Evolutionary conservation across 2,888 invertebrate genomes (phyloP).

Genomic region (Ptilodon capucinus): DNA sequence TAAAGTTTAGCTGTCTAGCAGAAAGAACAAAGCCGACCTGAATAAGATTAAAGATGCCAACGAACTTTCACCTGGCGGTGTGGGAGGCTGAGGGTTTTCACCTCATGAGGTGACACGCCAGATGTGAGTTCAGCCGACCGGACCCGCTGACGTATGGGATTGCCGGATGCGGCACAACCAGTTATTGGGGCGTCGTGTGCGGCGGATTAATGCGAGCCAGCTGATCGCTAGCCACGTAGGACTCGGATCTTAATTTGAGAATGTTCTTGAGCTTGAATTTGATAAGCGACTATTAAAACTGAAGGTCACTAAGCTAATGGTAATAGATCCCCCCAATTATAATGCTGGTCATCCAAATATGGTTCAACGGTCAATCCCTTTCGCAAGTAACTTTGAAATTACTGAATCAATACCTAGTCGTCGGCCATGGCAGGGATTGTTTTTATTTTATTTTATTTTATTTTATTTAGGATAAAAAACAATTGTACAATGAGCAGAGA

Average conservation of each 20-base stretch:
- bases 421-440: too few relatives aligned
- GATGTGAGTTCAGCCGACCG: neutral
- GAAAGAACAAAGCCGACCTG: neutral
- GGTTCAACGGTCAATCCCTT: too few relatives aligned
- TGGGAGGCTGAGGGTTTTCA: constrained; percentile 1
- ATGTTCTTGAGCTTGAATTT: constrained; percentile 29
- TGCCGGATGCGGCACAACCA: constrained; percentile 5
- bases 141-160: neutral
- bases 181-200: constrained; percentile 17
- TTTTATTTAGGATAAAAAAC: too few relatives aligned
- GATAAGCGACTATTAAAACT: neutral
- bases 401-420: too few relatives aligned
- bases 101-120: neutral
- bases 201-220: constrained; percentile 20
- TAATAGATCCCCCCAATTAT: too few relatives aligned
- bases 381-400: too few relatives aligned
- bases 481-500: too few relatives aligned
- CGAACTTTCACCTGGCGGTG: neutral
- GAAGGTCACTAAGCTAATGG: too few relatives aligned
- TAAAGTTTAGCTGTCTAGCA: neutral
- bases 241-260: neutral
- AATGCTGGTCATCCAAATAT: too few relatives aligned
- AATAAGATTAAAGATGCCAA: neutral
- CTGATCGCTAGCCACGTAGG: constrained; percentile 22
- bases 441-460: too few relatives aligned